phyloP scores from a whole-genome alignment of 2,113 vertebrate species.

The Cettia cetti region DNA sequence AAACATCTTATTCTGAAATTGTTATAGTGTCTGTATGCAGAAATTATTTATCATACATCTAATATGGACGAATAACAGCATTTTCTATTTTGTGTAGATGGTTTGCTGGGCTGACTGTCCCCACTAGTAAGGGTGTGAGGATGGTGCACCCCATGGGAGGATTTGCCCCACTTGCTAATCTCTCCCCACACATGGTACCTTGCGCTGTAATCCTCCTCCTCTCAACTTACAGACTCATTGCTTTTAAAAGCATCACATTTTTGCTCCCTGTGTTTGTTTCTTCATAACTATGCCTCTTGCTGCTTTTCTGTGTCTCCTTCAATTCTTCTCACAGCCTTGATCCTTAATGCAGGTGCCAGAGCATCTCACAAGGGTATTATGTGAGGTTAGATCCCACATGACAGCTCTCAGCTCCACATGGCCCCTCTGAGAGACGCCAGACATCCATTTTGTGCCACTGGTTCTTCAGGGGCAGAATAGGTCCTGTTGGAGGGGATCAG shows the following conservation, averaged over 20 bases:
- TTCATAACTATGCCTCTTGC: neutral
- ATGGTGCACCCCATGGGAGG: accelerated
- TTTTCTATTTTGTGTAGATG: neutral
- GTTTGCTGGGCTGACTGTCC: neutral
- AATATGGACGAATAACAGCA: neutral
- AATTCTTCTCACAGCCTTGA: neutral
- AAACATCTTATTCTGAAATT: neutral
- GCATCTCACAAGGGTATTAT: neutral
- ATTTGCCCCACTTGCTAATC: neutral
- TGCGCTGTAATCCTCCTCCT: neutral
- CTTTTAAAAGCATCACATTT: neutral
- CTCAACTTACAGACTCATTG: neutral
- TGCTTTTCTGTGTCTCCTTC: neutral
- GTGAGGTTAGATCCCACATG: neutral
- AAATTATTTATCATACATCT: neutral
- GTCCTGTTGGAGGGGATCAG: neutral
- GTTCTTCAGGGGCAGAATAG: neutral
- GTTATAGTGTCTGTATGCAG: neutral
- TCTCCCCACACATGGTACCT: accelerated
- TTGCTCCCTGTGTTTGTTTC: neutral
- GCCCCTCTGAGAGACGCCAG: neutral
- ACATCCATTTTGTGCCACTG: neutral
- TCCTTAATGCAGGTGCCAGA: neutral
- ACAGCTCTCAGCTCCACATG: neutral
- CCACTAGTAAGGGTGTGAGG: neutral